These are phyloP conservation scores for Macrocentrus cingulum DNA, from an alignment of 1,140 invertebrate species.

Conservation along the genomic window DNA sequence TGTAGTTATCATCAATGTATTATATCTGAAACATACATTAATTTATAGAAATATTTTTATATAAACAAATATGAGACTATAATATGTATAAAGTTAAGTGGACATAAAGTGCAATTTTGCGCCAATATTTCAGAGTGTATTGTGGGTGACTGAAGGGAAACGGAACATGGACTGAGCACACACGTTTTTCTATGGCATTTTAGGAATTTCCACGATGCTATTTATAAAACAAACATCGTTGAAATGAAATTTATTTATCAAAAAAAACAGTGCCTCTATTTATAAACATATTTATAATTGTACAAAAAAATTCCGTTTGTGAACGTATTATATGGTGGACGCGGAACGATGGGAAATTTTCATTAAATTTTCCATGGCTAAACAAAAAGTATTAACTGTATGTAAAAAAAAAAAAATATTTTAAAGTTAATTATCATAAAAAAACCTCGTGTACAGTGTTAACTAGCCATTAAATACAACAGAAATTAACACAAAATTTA, in stretches of 20 bases:
- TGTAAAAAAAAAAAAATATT: slow-evolving; percentile 30
- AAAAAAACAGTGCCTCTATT: no score
- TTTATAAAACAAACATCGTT: no score
- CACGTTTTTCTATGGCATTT: slow-evolving; percentile 22
- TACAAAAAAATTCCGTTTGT: neutral
- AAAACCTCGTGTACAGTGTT: neutral
- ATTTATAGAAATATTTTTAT: no score
- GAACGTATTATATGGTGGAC: slow-evolving; percentile 32
- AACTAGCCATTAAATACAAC: neutral
- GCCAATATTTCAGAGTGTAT: slow-evolving; percentile 26
- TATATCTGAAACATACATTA: no score
- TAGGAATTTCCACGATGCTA: no score
- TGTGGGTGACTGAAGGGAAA: slow-evolving; percentile 14
- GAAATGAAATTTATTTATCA: no score
- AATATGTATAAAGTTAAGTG: no score
- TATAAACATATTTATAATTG: no score
- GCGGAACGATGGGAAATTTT: slow-evolving; percentile 46
- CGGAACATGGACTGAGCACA: slow-evolving; percentile 11
- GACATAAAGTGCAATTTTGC: slow-evolving; percentile 31
- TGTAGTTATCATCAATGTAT: neutral
- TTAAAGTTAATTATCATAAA: slow-evolving; percentile 29
- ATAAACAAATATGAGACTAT: no score
- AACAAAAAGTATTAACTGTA: slow-evolving; percentile 33
- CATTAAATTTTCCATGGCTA: slow-evolving; percentile 41
- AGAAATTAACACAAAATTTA: neutral